Base-by-base conservation (phyloP, 2,797 vertebrate species). In the Ambastaia sidthimunki region DNA sequence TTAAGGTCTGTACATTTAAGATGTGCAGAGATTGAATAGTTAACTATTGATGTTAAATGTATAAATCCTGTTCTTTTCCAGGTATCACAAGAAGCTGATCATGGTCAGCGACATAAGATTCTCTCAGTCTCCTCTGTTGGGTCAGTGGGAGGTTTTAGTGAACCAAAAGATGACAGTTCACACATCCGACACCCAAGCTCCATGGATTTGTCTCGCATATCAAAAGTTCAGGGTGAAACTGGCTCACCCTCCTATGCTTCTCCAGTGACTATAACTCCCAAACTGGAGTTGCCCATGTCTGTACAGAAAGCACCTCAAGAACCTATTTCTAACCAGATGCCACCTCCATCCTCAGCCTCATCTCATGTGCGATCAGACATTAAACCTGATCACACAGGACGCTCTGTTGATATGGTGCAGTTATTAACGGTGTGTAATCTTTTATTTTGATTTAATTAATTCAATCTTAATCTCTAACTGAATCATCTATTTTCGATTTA, bases 331-430 rank as follows among this genome's bases (percentile, higher is more conserved):
- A 91, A 93, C 0, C 92, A 95, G 7, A 88, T 92, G 0, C 90
- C 93, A 54, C 63, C 86, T 87, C 73, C 87, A 28, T 83, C 93
- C 3, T 91, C 94, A 0, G 91, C 92, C 81, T 89, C 94, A 37
- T 84, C 94, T 66, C 91, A 95, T 85, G 85, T 90, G n/a, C 94
- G 94, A 69, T 60, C 93, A 0, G 96, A 98, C 59, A 85, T 93
- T 37, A 98, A 97, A 79, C 91, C 94, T 71, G 97, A 97, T 55
- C 93, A 93, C 85, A 87, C 91, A n/a, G 92, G 94, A 3, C 94
- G 94, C 76, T 96, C 97, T 0, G 93, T 97, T 85, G 97, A 99
- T 83, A 99, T 96, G 96, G 97, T 98, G 85, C 97, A 99, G 85
- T 96, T 99, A 37, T 90, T 99, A 71, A 99, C 95, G 83, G 98